Conservation (phyloP, 2,888 invertebrate genomes). For the Lepidonotus clava region DNA sequence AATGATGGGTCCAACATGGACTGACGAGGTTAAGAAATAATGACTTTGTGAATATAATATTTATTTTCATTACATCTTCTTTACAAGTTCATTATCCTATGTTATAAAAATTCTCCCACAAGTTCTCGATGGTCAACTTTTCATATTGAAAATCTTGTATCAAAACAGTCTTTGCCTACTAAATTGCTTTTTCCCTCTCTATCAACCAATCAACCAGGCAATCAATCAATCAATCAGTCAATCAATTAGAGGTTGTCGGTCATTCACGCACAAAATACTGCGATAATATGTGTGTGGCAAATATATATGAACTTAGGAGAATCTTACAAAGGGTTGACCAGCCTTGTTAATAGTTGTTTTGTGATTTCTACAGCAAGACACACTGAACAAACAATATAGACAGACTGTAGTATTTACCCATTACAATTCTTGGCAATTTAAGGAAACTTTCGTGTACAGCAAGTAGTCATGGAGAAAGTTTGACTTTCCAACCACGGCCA, state of each 20-base stretch:
- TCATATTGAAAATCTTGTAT: constrained; percentile 49
- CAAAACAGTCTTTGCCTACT: constrained; percentile 49
- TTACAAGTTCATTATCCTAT: constrained; percentile 45
- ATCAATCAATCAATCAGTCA: constrained; percentile 46
- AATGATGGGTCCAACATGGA: constrained; percentile 51
- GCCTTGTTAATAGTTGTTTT: constrained; percentile 14
- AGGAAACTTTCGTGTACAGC: constrained; percentile 6
- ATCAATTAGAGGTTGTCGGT: constrained; percentile 29
- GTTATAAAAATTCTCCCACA: constrained; percentile 45
- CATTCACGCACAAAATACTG: constrained; percentile 50
- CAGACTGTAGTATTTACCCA: constrained; percentile 23
- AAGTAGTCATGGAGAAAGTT: constrained; percentile 9
- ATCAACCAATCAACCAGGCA: constrained; percentile 36
- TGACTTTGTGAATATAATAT: constrained; percentile 52
- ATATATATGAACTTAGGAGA: constrained; percentile 34
- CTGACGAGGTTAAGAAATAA: constrained; percentile 51
- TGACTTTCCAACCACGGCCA: constrained; percentile 30
- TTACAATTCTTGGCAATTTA: constrained; percentile 46
- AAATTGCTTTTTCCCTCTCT: constrained; percentile 51
- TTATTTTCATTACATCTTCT: constrained; percentile 46
- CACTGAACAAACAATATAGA: constrained; percentile 49
- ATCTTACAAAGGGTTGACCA: constrained; percentile 48
- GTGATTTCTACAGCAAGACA: constrained; percentile 48
- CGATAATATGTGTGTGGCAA: constrained; percentile 46
- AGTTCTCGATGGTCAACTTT: constrained; percentile 31